Evolutionary conservation across 2,797 vertebrate species (phyloP), one percentile per base, ranked within the genome.

Genomic region (Tiaroga cobitis): DNA sequence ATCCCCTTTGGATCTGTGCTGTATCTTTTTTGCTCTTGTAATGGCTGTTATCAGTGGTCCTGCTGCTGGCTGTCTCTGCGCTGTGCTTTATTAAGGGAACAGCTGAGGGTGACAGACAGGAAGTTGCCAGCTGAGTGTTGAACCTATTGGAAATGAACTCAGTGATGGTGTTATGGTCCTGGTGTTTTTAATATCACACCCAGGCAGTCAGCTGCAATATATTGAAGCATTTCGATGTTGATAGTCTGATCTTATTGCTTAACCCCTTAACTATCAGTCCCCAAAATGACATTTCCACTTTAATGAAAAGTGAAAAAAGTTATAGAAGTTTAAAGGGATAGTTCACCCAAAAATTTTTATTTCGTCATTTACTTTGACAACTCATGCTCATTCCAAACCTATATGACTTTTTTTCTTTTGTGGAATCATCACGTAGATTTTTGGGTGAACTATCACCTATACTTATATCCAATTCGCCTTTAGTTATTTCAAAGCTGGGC

Each of bases 1-100:
- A 74, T 87, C 84, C 65, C 15, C 37, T 79, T 56, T 56, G 37
- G 65, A 89, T 87, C 84, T 75, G 51, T 70, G 68, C 46, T 77
- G 75, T 72, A 39, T 85, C 37, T 84, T 32, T 81, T 61, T 70
- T 37, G 69, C 56, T 56, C 32, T 67, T 79, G 46, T 65, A 18
- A 59, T 86, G 78, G 41, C 65, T 46, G 59, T 77, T 88, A 85
- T 87, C 87, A 37, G 43, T 0, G 21, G 7, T 63, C 56, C 68
- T 69, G 41, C 76, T 41, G 56, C 69, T 78, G 26, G 78, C 43
- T 76, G 41, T 75, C 51, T 79, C 59, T 46, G 39, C 8, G 11
- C 59, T 87, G 26, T 15, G 15, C 46, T 82, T 49, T 24, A 46
- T 68, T 32, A 9, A 34, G 75, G 63, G 56, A 69, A 69, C 56